Percentiles rank a stretch among this genome's conserved stretches.
Conservation (phyloP, 2,797 vertebrate species). For the Liasis olivaceus region DNA sequence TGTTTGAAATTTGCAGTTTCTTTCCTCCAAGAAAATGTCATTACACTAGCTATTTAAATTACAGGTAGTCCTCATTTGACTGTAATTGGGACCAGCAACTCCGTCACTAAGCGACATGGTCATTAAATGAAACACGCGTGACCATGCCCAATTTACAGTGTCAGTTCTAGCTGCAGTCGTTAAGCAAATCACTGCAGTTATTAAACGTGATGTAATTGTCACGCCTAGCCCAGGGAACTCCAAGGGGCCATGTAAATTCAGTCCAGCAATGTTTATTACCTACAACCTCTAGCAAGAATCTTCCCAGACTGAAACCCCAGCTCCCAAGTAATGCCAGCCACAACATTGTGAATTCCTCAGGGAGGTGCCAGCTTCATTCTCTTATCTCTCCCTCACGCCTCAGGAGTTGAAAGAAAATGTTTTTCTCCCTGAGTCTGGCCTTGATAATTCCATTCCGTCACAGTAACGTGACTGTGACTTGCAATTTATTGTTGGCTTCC, state of each 20-base stretch:
- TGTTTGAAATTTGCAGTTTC: background rate
- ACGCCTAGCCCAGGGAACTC: no score
- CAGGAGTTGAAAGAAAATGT: no score
- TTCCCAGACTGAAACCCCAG: no score
- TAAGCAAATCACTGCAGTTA: background rate
- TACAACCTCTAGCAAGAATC: no score
- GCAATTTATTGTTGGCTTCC: background rate
- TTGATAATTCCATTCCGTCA: no score
- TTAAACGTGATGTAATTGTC: background rate
- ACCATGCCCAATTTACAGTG: background rate
- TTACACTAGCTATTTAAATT: background rate
- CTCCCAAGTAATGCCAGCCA: no score
- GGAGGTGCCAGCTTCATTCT: no score
- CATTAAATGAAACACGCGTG: background rate
- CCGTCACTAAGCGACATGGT: background rate
- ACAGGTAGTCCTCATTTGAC: background rate
- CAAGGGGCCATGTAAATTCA: no score
- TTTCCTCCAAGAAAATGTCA: background rate
- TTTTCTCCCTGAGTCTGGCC: no score
- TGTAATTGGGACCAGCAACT: background rate
- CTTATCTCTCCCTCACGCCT: no score
- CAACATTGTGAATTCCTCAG: no score
- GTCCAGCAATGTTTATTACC: no score
- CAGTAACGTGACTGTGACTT: background rate
- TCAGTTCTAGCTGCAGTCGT: background rate